These are phyloP conservation scores for Cariama cristata DNA, from an alignment of 2,113 vertebrate genomes.

Conservation along the genomic window DNA sequence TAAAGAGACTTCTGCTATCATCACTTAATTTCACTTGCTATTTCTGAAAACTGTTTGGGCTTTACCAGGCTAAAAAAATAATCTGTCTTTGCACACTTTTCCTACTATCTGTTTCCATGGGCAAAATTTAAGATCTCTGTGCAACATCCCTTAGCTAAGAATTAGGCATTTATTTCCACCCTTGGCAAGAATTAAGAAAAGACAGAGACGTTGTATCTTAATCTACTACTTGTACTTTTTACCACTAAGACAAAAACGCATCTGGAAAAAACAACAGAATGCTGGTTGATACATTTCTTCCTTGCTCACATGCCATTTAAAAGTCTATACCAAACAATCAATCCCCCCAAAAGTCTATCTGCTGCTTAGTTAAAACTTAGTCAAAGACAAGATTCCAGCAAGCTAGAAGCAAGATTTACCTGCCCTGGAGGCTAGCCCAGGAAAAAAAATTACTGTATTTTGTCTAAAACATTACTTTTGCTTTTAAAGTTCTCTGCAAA, in stretches of 20 bases:
- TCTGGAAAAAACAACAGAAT: slow-evolving; percentile 13
- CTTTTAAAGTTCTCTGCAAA: background rate
- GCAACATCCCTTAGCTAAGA: background rate
- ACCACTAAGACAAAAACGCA: background rate
- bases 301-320: background rate
- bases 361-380: background rate
- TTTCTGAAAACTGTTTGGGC: background rate
- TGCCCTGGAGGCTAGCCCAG: background rate
- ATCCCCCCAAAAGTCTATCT: background rate
- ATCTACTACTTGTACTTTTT: background rate
- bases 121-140: background rate
- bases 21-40: background rate
- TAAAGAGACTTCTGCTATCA: background rate
- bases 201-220: background rate
- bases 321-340: background rate
- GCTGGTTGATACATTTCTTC: background rate
- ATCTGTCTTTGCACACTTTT: background rate
- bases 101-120: background rate
- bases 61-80: background rate
- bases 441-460: background rate
- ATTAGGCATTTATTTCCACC: background rate
- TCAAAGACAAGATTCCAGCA: background rate
- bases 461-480: background rate
- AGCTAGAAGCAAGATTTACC: background rate
- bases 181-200: background rate